Evolutionary conservation across 2,797 vertebrate species (phyloP).

Genomic region (Nyctibius grandis): DNA sequence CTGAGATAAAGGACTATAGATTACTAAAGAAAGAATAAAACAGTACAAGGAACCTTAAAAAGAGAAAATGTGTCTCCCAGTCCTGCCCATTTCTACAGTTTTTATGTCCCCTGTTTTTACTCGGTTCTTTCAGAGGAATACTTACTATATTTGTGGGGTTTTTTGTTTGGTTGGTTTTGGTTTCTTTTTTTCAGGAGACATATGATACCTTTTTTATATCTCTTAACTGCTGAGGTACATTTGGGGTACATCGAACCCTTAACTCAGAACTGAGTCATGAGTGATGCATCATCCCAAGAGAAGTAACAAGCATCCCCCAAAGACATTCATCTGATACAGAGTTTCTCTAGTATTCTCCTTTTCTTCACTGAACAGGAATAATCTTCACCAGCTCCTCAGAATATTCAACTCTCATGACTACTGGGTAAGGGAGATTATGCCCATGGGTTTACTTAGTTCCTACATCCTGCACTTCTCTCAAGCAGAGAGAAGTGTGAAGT

Average conservation of each 20-base stretch:
- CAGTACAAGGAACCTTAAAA: neutral
- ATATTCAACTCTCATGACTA: neutral
- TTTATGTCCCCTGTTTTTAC: neutral
- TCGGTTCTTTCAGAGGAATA: neutral
- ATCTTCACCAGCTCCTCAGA: neutral
- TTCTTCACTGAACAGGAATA: neutral
- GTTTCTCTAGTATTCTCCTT: neutral
- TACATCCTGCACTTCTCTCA: neutral
- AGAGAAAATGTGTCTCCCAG: neutral
- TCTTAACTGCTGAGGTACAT: neutral
- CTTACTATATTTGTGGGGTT: rapidly evolving
- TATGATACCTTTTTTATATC: neutral
- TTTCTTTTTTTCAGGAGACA: neutral
- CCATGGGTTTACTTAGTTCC: neutral
- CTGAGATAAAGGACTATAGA: neutral
- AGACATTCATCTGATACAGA: neutral
- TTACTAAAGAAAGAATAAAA: neutral
- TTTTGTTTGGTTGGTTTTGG: neutral
- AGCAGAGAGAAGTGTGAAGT: neutral
- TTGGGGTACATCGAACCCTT: neutral
- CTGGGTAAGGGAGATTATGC: neutral
- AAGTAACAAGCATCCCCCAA: neutral
- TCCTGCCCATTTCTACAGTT: neutral
- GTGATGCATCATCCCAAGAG: neutral
- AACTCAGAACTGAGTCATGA: neutral